These are phyloP conservation scores for Ericerus pela DNA, from an alignment of 1,140 invertebrate genomes.

Conservation along the genomic window DNA sequence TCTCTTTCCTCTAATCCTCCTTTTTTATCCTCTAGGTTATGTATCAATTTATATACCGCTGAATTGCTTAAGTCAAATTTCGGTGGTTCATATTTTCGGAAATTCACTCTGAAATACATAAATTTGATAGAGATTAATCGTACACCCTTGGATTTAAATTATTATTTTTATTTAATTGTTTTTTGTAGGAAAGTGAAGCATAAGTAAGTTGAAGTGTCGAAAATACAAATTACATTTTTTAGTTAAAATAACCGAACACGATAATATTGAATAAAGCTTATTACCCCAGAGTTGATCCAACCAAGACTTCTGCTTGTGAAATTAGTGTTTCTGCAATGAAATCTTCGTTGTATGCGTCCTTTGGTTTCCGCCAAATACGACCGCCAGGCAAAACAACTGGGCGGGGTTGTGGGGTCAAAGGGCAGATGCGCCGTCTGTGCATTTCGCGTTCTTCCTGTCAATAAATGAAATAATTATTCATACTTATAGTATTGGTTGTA, in stretches of 20 bases:
- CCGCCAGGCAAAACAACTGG: conserved; percentile 49
- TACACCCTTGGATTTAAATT: too few species aligned
- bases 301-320: conserved; percentile 56
- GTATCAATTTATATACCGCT: conserved; percentile 23
- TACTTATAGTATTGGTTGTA: too few species aligned
- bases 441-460: conserved; percentile 13
- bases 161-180: too few species aligned
- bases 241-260: not conserved
- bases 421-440: conserved; percentile 34
- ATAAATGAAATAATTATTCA: too few species aligned
- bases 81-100: conserved; percentile 26
- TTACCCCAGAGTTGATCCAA: conserved; percentile 58
- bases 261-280: not conserved
- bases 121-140: not conserved
- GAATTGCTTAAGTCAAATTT: conserved; percentile 26
- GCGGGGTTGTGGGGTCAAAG: conserved; percentile 36
- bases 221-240: not conserved
- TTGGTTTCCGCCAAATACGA: conserved; percentile 52
- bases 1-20: conserved; percentile 19
- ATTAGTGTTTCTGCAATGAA: conserved; percentile 57
- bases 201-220: too few species aligned
- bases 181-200: too few species aligned
- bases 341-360: conserved; percentile 62
- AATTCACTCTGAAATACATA: conserved; percentile 23
- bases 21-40: conserved; percentile 22